Base-by-base conservation (phyloP, 2,113 vertebrate genomes). In the Plestiodon gilberti region DNA sequence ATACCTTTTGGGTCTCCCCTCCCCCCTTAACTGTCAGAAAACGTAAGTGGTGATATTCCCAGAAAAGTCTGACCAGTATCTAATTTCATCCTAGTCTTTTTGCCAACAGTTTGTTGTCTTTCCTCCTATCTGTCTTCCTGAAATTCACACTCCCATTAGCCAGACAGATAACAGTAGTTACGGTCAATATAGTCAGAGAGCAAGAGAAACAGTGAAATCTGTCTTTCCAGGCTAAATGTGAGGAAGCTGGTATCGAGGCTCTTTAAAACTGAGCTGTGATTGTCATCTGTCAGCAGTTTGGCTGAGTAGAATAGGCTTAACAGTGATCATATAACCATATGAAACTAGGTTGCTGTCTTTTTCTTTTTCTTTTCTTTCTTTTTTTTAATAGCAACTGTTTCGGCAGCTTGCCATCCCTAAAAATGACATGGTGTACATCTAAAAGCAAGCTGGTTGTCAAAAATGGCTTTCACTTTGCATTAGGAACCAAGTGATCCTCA, bases 101-200 rank as follows among this genome's bases (percentile, higher is more conserved):
- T 90, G 90, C 67, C 85, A 81, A 76, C 70, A 82, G 78, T 80
- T 82, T 90, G 82, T 93, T 94, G 90, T 84, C 88, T 93, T 89
- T 77, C 77, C 87, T 94, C 78, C 83, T 90, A 86, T 78, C 92
- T 94, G 91, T 90, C 88, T 88, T 90, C 55, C 89, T 85, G 92
- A 93, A 91, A 92, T 94, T 95, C 91, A 88, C 82, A 62, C 71
- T 93, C 84, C 82, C 1, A 80, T 95, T 94, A 95, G 87, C 89
- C 88, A 93, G 92, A 94, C 82, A 93, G 91, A 91, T 95, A 89
- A 90, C 76, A 89, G 92, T 93, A 86, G 90, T 93, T 94, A 83
- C 43, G 70, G 71, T 89, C 91, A 70, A 69, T 88, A 91, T 78
- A 93, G 85, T 93, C 82, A 88, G 93, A 88, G 90, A 81, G 85